Conservation (phyloP, 1,140 invertebrate genomes). For the Drosophila parabipectinata region DNA sequence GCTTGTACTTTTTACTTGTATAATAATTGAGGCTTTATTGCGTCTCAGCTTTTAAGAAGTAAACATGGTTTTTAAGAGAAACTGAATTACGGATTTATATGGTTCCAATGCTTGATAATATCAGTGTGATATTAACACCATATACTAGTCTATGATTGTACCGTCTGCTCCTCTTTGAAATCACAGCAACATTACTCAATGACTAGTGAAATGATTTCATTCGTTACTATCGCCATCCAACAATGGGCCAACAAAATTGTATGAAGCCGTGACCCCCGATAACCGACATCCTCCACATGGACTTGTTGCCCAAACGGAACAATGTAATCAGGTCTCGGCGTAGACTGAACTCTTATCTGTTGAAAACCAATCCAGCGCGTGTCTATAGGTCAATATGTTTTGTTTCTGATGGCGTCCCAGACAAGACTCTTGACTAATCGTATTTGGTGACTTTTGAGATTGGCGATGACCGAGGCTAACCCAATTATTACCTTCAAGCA, state of each 20-base stretch:
- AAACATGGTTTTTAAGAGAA: too few species aligned
- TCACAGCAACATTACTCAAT: not conserved
- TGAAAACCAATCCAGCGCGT: constrained; percentile 13
- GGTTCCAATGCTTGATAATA: too few species aligned
- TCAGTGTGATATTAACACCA: too few species aligned
- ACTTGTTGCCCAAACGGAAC: constrained; percentile 1
- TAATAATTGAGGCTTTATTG: too few species aligned
- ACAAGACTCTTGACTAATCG: constrained; percentile 46
- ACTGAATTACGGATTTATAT: too few species aligned
- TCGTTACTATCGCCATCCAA: constrained; percentile 1
- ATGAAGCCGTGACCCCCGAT: constrained; percentile 1
- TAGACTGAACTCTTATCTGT: constrained; percentile 18
- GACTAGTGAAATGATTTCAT: not conserved
- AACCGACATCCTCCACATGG: not conserved
- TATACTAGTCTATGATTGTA: too few species aligned
- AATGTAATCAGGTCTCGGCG: not conserved
- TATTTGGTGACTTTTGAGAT: constrained; percentile 15
- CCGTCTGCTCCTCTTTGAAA: not conserved
- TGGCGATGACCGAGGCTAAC: constrained; percentile 5
- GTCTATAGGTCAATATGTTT: constrained; percentile 44
- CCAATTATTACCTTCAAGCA: constrained; percentile 3
- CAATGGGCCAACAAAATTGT: constrained; percentile 1
- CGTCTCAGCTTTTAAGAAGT: too few species aligned
- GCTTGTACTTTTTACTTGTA: too few species aligned
- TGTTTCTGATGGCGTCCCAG: not conserved